A percentile compares a stretch with the other conserved stretches of the same genome.
Conservation (phyloP, 2,797 vertebrate species). For the Propithecus perrieri region DNA sequence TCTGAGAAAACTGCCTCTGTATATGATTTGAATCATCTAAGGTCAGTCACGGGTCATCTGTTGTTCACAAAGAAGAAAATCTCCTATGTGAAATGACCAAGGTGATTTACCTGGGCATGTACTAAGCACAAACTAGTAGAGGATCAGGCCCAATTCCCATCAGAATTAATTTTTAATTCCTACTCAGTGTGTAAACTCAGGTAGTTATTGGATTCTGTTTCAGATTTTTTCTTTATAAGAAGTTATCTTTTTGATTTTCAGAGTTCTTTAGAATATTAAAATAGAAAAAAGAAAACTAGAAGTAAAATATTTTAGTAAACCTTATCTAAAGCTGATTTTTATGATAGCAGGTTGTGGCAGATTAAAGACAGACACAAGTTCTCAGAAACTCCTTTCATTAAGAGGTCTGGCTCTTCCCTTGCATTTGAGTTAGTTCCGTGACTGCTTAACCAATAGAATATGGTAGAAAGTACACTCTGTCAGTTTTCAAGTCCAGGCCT, state of each 20-base stretch:
- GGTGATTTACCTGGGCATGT: neutral
- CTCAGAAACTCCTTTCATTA: neutral
- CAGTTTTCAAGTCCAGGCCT: neutral
- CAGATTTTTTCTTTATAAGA: conserved; percentile 1
- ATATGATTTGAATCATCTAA: neutral
- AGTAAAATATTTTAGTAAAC: neutral
- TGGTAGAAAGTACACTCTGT: neutral
- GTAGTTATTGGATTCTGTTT: neutral
- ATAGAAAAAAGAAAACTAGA: neutral
- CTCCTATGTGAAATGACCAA: too few relatives aligned
- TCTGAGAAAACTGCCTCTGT: conserved; percentile 8
- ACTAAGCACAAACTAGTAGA: neutral
- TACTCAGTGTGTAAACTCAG: neutral
- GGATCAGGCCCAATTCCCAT: neutral
- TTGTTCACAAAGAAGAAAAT: conserved; percentile 31
- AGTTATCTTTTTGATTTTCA: neutral
- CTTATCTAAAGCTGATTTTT: neutral
- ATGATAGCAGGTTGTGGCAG: neutral
- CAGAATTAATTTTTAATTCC: neutral
- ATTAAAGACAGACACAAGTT: neutral
- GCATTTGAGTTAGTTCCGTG: neutral
- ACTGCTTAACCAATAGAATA: neutral
- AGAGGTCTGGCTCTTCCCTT: neutral
- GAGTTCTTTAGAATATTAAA: neutral
- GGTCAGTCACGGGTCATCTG: neutral